Evolutionary conservation across 2,888 invertebrate species (phyloP), one percentile per base, ranked within the genome.

Genomic region (Ichneumon xanthorius): DNA sequence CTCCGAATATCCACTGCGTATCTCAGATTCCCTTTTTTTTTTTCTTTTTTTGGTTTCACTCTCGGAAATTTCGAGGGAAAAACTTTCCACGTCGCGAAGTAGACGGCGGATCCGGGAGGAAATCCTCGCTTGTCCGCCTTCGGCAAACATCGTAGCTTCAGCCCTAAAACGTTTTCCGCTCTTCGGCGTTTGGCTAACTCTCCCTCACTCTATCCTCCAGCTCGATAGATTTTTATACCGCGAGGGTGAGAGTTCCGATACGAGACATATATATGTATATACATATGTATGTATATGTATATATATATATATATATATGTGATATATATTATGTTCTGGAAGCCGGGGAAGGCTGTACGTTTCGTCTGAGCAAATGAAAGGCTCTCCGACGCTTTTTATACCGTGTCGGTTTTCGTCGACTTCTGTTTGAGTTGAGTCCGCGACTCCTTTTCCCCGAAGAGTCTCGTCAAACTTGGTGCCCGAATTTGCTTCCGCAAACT

Each of bases 121-220:
- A 68, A 22, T 48, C 70, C 45, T 70, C 58, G 45, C 78, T 48
- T 79, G 70, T 61, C 33, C 78, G 70, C 55, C 70, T 33, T 70
- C 30, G 70, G 45, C 70, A 70, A 79, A 58, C 78, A 79, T 79
- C 58, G 70, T 70, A 70, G 58, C 40, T 45, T 70, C 70, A 48
- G 70, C 58, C 68, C 78, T 79, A 70, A 70, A 79, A 79, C 70
- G 78, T 61, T 79, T 70, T 48, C 48, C 70, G 63, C 75, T 75
- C 50, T 75, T 75, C 63, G 61, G n/a, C 75, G 45, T 75, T 61
- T 61, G 48, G 63, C 58, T 58, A 19, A 14, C 58, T 58, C 58
- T 26, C 26, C 22, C 22, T 58, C 58, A 11, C 22, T 22, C 58
- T 4, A 19, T 58, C 26, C 26, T 58, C 26, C 26, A 26, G 58